Evolutionary conservation across 2,888 invertebrate genomes (phyloP).

Genomic region (Eupithecia pulchellata): DNA sequence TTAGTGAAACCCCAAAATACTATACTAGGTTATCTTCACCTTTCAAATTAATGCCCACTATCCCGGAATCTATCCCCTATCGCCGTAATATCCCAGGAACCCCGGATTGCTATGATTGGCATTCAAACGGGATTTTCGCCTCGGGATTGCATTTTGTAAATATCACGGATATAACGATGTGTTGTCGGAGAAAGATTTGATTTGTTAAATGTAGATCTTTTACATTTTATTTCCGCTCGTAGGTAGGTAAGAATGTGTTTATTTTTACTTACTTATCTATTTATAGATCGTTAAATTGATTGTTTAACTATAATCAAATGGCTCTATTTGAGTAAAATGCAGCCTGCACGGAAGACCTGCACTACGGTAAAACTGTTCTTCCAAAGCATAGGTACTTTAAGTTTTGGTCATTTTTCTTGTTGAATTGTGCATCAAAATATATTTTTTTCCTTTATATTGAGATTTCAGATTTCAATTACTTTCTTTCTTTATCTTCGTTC

Average conservation of each 20-base stretch:
- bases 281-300: background rate
- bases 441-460: background rate
- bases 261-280: background rate
- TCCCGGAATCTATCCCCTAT: background rate
- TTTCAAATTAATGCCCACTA: constrained; percentile 24
- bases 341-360: background rate
- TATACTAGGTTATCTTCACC: too few species aligned
- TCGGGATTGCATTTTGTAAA: constrained; percentile 24
- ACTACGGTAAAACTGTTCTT: too few species aligned
- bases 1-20: too few species aligned
- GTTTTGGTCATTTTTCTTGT: background rate
- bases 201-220: background rate
- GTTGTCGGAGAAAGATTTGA: background rate
- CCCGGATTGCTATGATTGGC: constrained; percentile 9
- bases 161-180: constrained; percentile 18
- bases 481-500: too few species aligned
- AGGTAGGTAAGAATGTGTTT: background rate
- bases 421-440: too few species aligned
- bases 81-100: background rate
- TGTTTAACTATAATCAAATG: background rate
- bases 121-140: constrained; percentile 19
- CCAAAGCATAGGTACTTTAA: background rate
- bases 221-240: background rate
- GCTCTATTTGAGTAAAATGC: background rate
- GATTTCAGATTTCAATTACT: background rate